Base-by-base conservation (phyloP, 2,113 vertebrate species). In the Oryzias curvinotus region DNA sequence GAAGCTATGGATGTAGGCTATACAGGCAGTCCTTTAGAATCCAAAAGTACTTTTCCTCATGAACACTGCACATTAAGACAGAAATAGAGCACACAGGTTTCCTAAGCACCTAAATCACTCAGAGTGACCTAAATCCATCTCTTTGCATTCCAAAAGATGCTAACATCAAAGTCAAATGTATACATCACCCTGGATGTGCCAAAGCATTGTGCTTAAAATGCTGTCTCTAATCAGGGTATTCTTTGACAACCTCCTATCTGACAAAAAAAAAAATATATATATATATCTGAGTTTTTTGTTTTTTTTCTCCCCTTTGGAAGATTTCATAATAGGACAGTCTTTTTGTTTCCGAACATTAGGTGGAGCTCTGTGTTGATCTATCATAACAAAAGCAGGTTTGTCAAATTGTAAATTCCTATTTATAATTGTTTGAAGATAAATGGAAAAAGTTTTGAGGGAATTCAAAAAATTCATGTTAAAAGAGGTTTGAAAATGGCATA, bases 201-300 rank as follows among this genome's bases (percentile, higher is more conserved):
- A 45, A 48, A 72, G 78, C 61, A 65, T 83, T 82, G 62, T 83
- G 73, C 53, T 21, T 43, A 69, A 68, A 47, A 77, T 62, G 80
- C 55, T 84, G 49, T 53, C 64, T 64, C 49, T 84, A 78, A 85
- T 65, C 17, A 43, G 84, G 85, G 84, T 82, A 85, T 77, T 69
- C 58, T 71, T 60, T 65, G 70, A 76, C 21, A 41, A 55, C 62
- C 70, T 68, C 82, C 54, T 70, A 74, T 79, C 77, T 68, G 75
- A 77, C 66, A 46, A 65, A 68, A 58, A 83, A n/a, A n/a, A n/a
- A n/a, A n/a, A n/a, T n/a, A n/a, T n/a, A n/a, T n/a, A n/a, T n/a
- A n/a, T n/a, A n/a, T n/a, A n/a, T n/a, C n/a, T n/a, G n/a, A n/a
- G n/a, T n/a, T n/a, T n/a, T n/a, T n/a, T n/a, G n/a, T n/a, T n/a